Conservation (phyloP, 2,113 vertebrate genomes). For the Triplophysa siluroides region DNA sequence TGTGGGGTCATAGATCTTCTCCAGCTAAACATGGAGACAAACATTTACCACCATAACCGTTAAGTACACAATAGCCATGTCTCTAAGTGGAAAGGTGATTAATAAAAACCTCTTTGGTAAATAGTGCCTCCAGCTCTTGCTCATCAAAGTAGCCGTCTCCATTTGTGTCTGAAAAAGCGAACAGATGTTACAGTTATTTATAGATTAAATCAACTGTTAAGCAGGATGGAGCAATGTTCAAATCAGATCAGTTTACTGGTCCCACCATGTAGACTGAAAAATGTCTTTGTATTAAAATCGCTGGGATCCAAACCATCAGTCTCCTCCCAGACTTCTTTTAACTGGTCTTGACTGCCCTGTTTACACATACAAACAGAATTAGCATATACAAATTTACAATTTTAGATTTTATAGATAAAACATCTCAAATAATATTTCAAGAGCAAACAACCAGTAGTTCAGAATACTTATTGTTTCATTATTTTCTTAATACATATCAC, state of each 20-base stretch:
- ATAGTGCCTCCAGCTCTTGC: constrained; percentile 90
- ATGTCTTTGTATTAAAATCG: constrained; percentile 92
- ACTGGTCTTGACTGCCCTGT: constrained; percentile 93
- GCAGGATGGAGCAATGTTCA: neutral
- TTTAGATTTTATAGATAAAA: no score
- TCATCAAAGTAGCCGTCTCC: constrained; percentile 90
- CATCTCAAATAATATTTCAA: no score
- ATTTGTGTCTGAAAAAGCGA: constrained; percentile 81
- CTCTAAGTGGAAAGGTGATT: neutral
- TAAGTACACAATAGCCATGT: neutral
- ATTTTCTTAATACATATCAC: no score
- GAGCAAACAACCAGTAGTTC: no score
- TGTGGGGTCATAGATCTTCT: constrained; percentile 87
- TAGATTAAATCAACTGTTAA: neutral
- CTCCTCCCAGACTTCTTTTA: constrained; percentile 95
- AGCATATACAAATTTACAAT: no score
- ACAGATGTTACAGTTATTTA: neutral
- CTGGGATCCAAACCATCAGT: constrained; percentile 88
- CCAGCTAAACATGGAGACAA: constrained; percentile 74
- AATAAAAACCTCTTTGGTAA: constrained; percentile 88
- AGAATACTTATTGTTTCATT: no score
- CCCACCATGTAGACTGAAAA: constrained; percentile 94
- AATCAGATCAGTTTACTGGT: neutral
- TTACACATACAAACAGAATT: constrained; percentile 46
- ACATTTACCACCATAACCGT: neutral